These are phyloP conservation scores for Semaprochilodus insignis DNA, from an alignment of 2,797 vertebrate species.

Conservation along the genomic window DNA sequence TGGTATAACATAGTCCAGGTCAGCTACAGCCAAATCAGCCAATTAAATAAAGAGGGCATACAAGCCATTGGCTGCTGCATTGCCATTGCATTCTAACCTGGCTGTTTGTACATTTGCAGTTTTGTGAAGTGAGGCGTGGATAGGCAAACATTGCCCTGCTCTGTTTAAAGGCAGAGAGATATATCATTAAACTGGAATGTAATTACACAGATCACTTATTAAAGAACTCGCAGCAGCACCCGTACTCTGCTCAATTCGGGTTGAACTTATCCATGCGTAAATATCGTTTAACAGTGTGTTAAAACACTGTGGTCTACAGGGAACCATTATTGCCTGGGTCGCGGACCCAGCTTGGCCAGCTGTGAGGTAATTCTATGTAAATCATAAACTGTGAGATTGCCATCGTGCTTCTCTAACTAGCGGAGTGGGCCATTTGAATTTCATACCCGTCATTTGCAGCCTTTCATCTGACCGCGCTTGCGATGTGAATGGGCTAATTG, in stretches of 20 bases:
- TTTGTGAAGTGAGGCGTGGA: slow-evolving; percentile 47
- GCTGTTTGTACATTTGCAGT: slow-evolving; percentile 49
- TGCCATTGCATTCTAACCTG: slow-evolving; percentile 23
- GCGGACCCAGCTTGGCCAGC: slow-evolving; percentile 61
- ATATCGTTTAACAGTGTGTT: slow-evolving; percentile 60
- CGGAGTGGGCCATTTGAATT: slow-evolving; percentile 64
- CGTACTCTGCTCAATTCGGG: slow-evolving; percentile 28
- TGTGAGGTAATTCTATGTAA: slow-evolving; percentile 69
- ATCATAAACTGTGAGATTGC: slow-evolving; percentile 69
- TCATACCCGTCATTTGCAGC: slow-evolving; percentile 59
- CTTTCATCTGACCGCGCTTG: slow-evolving; percentile 57
- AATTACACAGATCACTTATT: slow-evolving; percentile 57
- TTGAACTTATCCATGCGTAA: slow-evolving; percentile 45
- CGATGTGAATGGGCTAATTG: slow-evolving; percentile 59
- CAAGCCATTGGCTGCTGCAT: slow-evolving; percentile 28
- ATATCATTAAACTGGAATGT: slow-evolving; percentile 53
- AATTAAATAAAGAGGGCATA: background rate
- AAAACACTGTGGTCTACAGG: slow-evolving; percentile 54
- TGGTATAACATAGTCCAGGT: background rate
- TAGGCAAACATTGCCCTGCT: slow-evolving; percentile 46
- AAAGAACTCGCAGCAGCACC: slow-evolving; percentile 43
- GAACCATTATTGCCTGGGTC: slow-evolving; percentile 63
- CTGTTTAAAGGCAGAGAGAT: slow-evolving; percentile 48
- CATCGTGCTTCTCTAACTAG: slow-evolving; percentile 66
- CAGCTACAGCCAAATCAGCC: background rate